Evolutionary conservation across 2,113 vertebrate genomes (phyloP).

Genomic region (Spilogale gracilis): DNA sequence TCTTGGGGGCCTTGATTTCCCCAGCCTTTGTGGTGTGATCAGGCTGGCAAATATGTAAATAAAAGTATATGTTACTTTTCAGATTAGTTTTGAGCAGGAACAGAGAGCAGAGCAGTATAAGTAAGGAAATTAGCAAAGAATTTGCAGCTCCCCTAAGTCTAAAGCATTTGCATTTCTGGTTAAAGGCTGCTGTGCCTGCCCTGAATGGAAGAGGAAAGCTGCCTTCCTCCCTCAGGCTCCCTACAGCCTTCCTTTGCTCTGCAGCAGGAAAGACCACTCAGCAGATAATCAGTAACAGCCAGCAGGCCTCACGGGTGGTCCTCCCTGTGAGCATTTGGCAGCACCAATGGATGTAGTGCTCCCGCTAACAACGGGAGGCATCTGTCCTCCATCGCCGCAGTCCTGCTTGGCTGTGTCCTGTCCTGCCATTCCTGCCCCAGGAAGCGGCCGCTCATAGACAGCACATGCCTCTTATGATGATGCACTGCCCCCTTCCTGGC

Average conservation of each 20-base stretch:
- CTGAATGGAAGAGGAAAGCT: background rate
- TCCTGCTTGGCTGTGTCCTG: background rate
- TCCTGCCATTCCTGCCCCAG: background rate
- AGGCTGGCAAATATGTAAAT: background rate
- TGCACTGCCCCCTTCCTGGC: background rate
- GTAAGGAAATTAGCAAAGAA: constrained; percentile 44
- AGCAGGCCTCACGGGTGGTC: background rate
- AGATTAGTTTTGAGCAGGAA: background rate
- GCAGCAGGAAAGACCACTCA: background rate
- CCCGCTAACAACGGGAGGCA: background rate
- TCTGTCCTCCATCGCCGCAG: background rate
- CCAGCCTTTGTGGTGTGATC: background rate
- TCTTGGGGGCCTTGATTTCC: background rate
- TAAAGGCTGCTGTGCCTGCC: background rate
- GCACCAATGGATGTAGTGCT: background rate
- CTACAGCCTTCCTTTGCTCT: background rate
- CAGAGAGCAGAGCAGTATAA: background rate
- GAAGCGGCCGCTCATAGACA: background rate
- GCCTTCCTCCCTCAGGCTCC: background rate
- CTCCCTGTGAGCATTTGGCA: background rate
- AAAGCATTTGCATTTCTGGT: background rate
- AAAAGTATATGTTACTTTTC: background rate
- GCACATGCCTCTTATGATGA: background rate
- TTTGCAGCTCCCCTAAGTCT: background rate
- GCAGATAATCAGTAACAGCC: constrained; percentile 1